These are phyloP conservation scores for Aphelocoma coerulescens DNA, from an alignment of 2,113 vertebrate species.

Conservation along the genomic window DNA sequence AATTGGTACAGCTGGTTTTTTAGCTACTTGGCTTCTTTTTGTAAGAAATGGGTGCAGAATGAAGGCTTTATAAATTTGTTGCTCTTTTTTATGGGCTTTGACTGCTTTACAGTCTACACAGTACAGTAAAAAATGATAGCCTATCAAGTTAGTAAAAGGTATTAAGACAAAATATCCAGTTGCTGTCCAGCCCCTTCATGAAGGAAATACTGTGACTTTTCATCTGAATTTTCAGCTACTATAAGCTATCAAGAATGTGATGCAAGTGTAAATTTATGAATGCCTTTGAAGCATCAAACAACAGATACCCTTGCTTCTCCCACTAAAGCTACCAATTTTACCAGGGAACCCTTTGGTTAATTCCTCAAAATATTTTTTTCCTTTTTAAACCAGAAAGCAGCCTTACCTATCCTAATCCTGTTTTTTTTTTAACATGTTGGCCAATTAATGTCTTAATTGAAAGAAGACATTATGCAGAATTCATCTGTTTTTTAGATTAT, in stretches of 20 bases:
- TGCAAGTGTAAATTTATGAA: neutral
- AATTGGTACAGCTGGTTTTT: neutral
- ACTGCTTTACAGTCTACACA: neutral
- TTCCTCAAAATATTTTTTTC: neutral
- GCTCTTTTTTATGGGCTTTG: neutral
- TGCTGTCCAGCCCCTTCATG: neutral
- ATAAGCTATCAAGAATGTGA: neutral
- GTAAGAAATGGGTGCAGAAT: neutral
- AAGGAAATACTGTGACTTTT: neutral
- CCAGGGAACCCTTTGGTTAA: neutral
- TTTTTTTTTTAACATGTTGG: neutral
- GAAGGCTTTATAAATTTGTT: neutral
- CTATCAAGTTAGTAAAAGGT: neutral
- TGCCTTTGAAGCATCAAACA: neutral
- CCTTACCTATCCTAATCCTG: neutral
- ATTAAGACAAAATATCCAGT: neutral
- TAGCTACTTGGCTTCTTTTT: neutral
- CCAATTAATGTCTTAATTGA: conserved; percentile 8
- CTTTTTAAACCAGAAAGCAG: neutral
- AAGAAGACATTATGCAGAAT: neutral
- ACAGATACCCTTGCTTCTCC: neutral
- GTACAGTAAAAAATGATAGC: neutral
- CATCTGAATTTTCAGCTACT: neutral
- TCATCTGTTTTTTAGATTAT: conserved; percentile 16
- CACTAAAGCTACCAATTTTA: neutral